Conservation (phyloP, 2,888 invertebrate species). For the Anoplius nigerrimus region DNA sequence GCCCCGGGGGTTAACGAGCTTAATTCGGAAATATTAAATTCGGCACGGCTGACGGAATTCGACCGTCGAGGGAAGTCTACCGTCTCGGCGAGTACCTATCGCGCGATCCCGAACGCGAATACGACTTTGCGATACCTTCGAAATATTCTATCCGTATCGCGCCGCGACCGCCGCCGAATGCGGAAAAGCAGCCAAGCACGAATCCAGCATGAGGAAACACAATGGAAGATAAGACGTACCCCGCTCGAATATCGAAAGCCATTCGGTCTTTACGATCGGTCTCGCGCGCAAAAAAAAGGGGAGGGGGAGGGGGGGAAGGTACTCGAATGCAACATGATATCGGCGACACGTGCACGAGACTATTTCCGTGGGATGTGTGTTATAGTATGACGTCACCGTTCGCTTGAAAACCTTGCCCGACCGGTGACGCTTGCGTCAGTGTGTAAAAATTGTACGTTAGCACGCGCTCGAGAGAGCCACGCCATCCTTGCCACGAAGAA, state of each 20-base stretch:
- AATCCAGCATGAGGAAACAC: no score
- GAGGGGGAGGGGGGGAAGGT: no score
- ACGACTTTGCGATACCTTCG: no score
- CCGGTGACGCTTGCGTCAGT: slow-evolving; percentile 53
- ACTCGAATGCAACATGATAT: not conserved
- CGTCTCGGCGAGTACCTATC: no score
- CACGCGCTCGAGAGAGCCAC: not conserved
- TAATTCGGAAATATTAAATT: not conserved
- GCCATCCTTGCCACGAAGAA: not conserved
- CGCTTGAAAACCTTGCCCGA: slow-evolving; percentile 44
- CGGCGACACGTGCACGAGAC: slow-evolving; percentile 3
- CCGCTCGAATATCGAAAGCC: not conserved
- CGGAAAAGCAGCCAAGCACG: no score
- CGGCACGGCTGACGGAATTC: not conserved
- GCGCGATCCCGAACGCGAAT: no score
- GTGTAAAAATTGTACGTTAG: slow-evolving; percentile 39
- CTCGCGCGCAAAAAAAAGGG: not conserved
- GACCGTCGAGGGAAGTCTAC: no score
- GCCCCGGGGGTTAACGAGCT: not conserved
- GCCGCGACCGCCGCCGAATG: no score
- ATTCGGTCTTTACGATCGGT: not conserved
- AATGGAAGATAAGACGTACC: not conserved
- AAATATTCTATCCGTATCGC: no score
- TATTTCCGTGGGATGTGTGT: slow-evolving; percentile 25
- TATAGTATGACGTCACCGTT: slow-evolving; percentile 46